Conservation (phyloP, 2,797 vertebrate species). For the Enteromius viviparus region DNA sequence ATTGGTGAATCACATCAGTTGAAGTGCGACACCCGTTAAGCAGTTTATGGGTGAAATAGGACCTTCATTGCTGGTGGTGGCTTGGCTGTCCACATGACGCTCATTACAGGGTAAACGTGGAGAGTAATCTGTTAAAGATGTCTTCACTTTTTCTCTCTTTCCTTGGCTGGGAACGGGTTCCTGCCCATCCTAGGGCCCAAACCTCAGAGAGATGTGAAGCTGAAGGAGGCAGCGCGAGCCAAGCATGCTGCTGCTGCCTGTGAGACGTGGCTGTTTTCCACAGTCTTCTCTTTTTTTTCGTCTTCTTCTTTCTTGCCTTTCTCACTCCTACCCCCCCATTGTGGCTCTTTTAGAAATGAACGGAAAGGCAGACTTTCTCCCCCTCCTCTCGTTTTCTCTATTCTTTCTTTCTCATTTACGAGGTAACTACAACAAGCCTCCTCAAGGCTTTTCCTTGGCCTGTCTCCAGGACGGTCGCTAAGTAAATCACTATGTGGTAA, state of each 20-base stretch:
- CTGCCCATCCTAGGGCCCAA: constrained; percentile 53
- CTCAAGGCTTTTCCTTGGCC: constrained; percentile 72
- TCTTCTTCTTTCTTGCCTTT: constrained; percentile 35
- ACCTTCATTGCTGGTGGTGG: constrained; percentile 44
- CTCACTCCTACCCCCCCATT: constrained; percentile 61
- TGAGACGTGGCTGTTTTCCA: constrained; percentile 81
- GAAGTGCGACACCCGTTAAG: constrained; percentile 38
- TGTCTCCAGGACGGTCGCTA: constrained; percentile 78
- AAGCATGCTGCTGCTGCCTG: constrained; percentile 61
- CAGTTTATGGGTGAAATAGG: constrained; percentile 50
- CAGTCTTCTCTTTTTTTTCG: constrained; percentile 59
- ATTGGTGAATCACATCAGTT: constrained; percentile 34
- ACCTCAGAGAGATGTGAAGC: constrained; percentile 53
- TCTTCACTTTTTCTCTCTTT: constrained; percentile 45
- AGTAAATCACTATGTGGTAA: constrained; percentile 78
- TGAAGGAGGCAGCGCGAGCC: constrained; percentile 65
- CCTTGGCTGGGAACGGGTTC: constrained; percentile 47
- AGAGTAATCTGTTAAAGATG: constrained; percentile 62
- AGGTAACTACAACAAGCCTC: constrained; percentile 62
- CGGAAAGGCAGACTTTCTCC: constrained; percentile 66
- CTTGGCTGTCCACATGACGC: constrained; percentile 53
- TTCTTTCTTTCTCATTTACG: constrained; percentile 53
- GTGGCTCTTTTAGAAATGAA: constrained; percentile 70
- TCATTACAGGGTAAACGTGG: constrained; percentile 51
- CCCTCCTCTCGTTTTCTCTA: constrained; percentile 45